Evolutionary conservation across 2,113 vertebrate species (phyloP).

Genomic region (Archilochus colubris): DNA sequence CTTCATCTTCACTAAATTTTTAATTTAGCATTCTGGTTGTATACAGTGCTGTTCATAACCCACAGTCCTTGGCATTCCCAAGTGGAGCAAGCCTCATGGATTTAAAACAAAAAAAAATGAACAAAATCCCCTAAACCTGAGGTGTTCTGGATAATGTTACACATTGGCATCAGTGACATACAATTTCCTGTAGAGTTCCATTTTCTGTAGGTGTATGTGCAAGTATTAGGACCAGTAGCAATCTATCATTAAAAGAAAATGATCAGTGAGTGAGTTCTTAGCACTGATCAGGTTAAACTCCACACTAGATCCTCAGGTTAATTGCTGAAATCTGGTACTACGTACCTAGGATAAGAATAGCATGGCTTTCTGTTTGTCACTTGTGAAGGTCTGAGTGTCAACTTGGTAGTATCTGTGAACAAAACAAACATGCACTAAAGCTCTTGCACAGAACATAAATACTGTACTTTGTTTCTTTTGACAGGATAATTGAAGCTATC

Average conservation of each 20-base stretch:
- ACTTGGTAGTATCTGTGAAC: constrained; percentile 52
- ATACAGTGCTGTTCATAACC: not conserved
- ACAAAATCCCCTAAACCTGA: not conserved
- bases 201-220: not conserved
- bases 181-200: not conserved
- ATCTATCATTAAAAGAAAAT: not conserved
- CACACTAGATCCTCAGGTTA: not conserved
- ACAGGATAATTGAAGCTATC: constrained; percentile 97
- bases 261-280: not conserved
- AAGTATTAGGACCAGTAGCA: not conserved
- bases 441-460: constrained; percentile 61
- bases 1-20: not conserved
- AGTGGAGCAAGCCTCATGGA: not conserved
- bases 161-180: not conserved
- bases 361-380: constrained; percentile 23
- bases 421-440: constrained; percentile 27
- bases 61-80: not conserved
- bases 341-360: not conserved
- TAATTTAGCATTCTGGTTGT: not conserved
- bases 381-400: constrained; percentile 66
- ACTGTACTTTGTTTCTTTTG: constrained; percentile 75
- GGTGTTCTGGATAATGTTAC: not conserved
- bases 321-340: not conserved
- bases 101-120: not conserved
- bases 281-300: not conserved